These are phyloP conservation scores for Calliphora vicina DNA, from an alignment of 1,140 invertebrate genomes.

Conservation along the genomic window DNA sequence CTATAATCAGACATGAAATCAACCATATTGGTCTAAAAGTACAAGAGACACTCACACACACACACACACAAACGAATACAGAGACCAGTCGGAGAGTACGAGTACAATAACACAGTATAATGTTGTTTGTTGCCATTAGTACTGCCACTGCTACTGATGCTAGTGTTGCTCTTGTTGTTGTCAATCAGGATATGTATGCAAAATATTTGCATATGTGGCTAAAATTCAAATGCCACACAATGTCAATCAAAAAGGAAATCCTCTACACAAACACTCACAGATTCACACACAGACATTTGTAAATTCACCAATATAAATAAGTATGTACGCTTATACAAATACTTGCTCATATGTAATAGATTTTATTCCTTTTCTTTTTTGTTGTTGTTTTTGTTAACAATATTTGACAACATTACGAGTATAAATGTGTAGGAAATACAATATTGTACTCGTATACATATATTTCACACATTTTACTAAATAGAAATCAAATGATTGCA, in stretches of 20 bases:
- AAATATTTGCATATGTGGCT: slow-evolving; percentile 35
- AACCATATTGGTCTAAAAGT: not conserved
- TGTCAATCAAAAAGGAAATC: slow-evolving; percentile 32
- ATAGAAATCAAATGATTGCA: not conserved
- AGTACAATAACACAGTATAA: not conserved
- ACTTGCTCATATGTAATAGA: not conserved
- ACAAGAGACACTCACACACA: not conserved
- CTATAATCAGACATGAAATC: slow-evolving; percentile 4
- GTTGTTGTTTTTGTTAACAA: not conserved
- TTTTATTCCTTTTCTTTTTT: no score
- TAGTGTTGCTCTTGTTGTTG: not conserved
- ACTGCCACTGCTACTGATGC: not conserved
- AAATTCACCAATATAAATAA: not conserved
- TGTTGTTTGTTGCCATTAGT: not conserved
- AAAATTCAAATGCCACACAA: slow-evolving; percentile 33
- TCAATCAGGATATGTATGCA: slow-evolving; percentile 33
- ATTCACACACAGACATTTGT: not conserved
- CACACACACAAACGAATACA: not conserved
- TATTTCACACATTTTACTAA: slow-evolving; percentile 23
- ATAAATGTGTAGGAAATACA: not conserved
- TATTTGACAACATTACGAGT: not conserved
- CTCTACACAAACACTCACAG: not conserved
- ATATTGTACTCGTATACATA: not conserved
- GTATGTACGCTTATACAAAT: not conserved
- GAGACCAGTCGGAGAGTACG: no score